Evolutionary conservation across 1,140 invertebrate species (phyloP).

Genomic region (Eufriesea mexicana): DNA sequence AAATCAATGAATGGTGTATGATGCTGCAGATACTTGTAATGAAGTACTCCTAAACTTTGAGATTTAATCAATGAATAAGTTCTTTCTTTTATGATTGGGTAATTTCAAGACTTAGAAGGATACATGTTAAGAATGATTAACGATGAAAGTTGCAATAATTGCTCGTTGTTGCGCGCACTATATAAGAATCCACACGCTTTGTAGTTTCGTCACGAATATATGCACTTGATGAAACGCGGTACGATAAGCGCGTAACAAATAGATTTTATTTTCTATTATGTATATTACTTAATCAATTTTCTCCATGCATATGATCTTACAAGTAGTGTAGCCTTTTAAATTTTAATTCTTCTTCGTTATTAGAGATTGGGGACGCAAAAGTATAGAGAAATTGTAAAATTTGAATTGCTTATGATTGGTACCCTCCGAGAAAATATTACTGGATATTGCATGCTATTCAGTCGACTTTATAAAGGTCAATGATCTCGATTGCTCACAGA

Average conservation of each 20-base stretch:
- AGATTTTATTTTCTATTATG: not conserved
- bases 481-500: constrained; percentile 44
- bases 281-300: not conserved
- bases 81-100: not conserved
- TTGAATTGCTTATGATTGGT: not conserved
- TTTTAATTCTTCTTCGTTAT: not conserved
- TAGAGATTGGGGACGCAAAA: not conserved
- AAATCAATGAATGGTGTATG: not conserved
- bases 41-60: not conserved
- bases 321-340: not conserved
- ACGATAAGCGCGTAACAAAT: not conserved
- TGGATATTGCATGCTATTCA: constrained; percentile 1
- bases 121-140: not conserved
- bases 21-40: not conserved
- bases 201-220: constrained; percentile 8
- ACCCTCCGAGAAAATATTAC: not conserved
- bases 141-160: constrained; percentile 6
- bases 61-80: not conserved
- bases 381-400: too few relatives aligned
- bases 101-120: not conserved
- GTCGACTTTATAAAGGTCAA: constrained; percentile 32
- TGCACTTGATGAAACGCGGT: not conserved
- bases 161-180: not conserved
- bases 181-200: constrained; percentile 7
- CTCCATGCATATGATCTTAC: not conserved